Base-by-base conservation (phyloP, 2,888 invertebrate genomes). In the Acleris emargana region DNA sequence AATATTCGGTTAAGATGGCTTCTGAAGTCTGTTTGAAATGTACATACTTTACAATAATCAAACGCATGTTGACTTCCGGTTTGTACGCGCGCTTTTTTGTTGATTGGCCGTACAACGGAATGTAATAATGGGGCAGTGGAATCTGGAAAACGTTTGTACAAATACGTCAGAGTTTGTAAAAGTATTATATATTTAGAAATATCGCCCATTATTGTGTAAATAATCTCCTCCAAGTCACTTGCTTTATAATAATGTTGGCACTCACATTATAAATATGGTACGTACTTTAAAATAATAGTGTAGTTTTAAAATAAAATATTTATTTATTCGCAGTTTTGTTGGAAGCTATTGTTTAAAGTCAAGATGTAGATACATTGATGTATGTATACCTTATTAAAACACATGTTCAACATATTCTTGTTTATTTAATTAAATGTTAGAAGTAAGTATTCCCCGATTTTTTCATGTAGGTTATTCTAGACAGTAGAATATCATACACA, bases 51-150 rank as follows among this genome's bases (percentile, higher is more conserved):
- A 51, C 28, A 54, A 59, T 45, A 45, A 7, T 6, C 17, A 6
- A 38, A 28, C 9, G 16, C n/a, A 58, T 38, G 42, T 28, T 64
- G 18, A 64, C 54, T 64, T 64, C 64, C 59, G 59, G 32, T 32
- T 57, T 7, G 22, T 49, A 59, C 59, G 54, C 18, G 54, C 59
- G 64, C 53, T 28, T 64, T 64, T 53, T 42, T 28, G 53, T 58
- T 64, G 58, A 59, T 53, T 49, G 58, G 64, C 64, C 59, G 64
- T 59, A 42, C 43, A 59, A 43, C 47, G 64, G 54, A 64, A 64
- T 50, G 64, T 43, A 42, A 4, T 38, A 38, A 50, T 11, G 43
- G n/a, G 53, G 52, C 28, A 53, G 42, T 50, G 53, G 58, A 49
- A 58, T 49, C 5, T 11, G 0, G 17, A 18, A 18, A 49, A 18